Evolutionary conservation across 2,113 vertebrate species (phyloP), one percentile per base, ranked within the genome.

Genomic region (Melanerpes formicivorus): DNA sequence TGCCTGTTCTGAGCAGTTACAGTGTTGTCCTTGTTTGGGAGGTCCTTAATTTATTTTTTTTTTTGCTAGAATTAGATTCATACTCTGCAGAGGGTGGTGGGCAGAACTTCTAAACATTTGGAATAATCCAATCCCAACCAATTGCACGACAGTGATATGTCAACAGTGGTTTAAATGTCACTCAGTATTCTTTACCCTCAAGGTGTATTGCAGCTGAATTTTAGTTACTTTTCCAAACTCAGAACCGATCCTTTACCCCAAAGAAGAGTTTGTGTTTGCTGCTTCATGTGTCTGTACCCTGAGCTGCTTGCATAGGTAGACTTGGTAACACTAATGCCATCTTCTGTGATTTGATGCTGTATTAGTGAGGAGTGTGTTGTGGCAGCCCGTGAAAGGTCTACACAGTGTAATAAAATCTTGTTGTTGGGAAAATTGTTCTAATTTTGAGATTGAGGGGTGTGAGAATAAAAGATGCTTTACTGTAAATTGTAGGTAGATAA

Each of bases 401-500:
- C 58, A 62, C 0, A 11, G 22, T 66, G 73, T 64, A 70, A 92
- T 81, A 80, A 87, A 85, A 69, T 84, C 77, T 91, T 80, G 54
- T 84, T 97, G 84, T 97, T 97, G 95, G 97, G 95, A 96, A 96
- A 93, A 96, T 73, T 62, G 84, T 32, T 90, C 96, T 97, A 90
- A 94, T 97, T 97, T 97, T 96, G 96, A 98, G 93, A 97, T 95
- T 88, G 78, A 89, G 94, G 96, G 92, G 91, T 93, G 83, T 95
- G 94, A 96, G 94, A 95, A 97, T 91, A 96, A 88, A 91, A 59
- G 70, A 82, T 87, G 89, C 88, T 97, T 98, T 98, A 97, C 97
- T 97, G 98, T 98, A 98, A 98, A 90, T 96, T 93, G 91, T 94
- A 96, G 96, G 93, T 95, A 90, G 97, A 62, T 93, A 96, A 95